phyloP scores from a whole-genome alignment of 2,888 invertebrate species.

The Lepidochrysops patricia region DNA sequence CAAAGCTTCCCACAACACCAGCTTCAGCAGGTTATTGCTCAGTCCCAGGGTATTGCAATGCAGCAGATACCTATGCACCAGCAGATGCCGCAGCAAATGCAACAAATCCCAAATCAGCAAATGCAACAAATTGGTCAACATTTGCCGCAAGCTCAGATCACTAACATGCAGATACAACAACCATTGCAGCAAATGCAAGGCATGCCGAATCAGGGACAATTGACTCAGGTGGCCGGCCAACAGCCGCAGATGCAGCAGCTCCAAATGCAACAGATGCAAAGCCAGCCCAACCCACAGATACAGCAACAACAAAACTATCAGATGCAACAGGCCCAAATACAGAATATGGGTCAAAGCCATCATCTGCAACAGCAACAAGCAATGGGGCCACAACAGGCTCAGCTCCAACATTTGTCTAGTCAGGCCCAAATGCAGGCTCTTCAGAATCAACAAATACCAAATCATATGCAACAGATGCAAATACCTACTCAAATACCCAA shows the following conservation, averaged over 20 bases:
- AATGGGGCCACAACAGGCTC: slow-evolving; percentile 64
- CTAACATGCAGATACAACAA: slow-evolving; percentile 70
- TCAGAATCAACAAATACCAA: slow-evolving; percentile 71
- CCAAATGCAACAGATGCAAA: slow-evolving; percentile 69
- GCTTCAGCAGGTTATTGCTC: slow-evolving; percentile 67
- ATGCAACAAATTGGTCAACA: slow-evolving; percentile 70
- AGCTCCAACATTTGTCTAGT: slow-evolving; percentile 65
- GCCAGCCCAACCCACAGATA: slow-evolving; percentile 51
- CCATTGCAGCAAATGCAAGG: slow-evolving; percentile 69
- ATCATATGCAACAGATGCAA: slow-evolving; percentile 72
- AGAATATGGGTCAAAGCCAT: slow-evolving; percentile 62
- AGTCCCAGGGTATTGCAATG: slow-evolving; percentile 65
- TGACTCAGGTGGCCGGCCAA: slow-evolving; percentile 60
- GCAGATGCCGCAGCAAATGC: slow-evolving; percentile 70
- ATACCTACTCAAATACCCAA: slow-evolving; percentile 60
- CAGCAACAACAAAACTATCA: slow-evolving; percentile 52
- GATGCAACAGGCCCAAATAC: slow-evolving; percentile 68
- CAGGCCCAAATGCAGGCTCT: slow-evolving; percentile 69
- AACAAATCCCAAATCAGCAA: slow-evolving; percentile 69
- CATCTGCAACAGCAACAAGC: slow-evolving; percentile 64
- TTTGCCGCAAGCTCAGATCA: slow-evolving; percentile 60
- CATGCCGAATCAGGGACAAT: slow-evolving; percentile 62
- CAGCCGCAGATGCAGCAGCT: slow-evolving; percentile 70
- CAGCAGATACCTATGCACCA: slow-evolving; percentile 72
- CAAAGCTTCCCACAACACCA: slow-evolving; percentile 73